A percentile compares a stretch with the other conserved stretches of the same genome.
These are phyloP conservation scores for Trissolcus japonicus DNA, from an alignment of 2,888 invertebrate genomes.

Conservation along the genomic window DNA sequence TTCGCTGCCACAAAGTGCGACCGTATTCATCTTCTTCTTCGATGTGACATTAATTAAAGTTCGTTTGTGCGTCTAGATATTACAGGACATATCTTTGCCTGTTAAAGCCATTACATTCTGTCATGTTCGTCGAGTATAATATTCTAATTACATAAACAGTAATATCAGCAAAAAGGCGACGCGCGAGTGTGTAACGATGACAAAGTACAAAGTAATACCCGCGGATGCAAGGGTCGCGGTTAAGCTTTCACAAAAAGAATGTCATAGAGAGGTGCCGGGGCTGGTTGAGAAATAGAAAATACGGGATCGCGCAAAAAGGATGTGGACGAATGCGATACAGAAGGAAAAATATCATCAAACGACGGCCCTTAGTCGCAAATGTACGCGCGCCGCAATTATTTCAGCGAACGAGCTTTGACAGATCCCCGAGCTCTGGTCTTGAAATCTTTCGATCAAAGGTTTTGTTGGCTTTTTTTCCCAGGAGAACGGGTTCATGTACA, in stretches of 20 bases:
- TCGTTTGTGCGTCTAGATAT: constrained; percentile 55
- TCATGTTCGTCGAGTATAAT: constrained; percentile 52
- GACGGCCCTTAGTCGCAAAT: constrained; percentile 43
- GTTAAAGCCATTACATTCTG: constrained; percentile 55
- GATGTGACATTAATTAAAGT: constrained; percentile 57
- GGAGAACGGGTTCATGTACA: constrained; percentile 45
- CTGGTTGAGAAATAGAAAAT: constrained; percentile 54
- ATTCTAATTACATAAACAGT: constrained; percentile 56
- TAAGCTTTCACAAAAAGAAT: constrained; percentile 57
- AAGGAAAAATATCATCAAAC: constrained; percentile 54
- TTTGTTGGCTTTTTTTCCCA: constrained; percentile 39
- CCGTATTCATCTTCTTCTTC: constrained; percentile 53
- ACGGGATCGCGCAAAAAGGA: constrained; percentile 43
- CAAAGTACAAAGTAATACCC: constrained; percentile 57
- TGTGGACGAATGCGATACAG: constrained; percentile 32
- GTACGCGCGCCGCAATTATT: constrained; percentile 50
- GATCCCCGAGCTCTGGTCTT: constrained; percentile 39
- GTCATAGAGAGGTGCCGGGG: constrained; percentile 45
- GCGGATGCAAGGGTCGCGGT: constrained; percentile 57
- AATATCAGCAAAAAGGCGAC: constrained; percentile 55
- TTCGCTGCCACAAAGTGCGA: constrained; percentile 48
- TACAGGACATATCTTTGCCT: constrained; percentile 50
- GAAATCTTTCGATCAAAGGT: constrained; percentile 52
- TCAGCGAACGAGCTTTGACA: constrained; percentile 46
- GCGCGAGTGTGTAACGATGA: constrained; percentile 55